A percentile compares a stretch with the other conserved stretches of the same genome.
Evolutionary conservation across 2,113 vertebrate species (phyloP).

Genomic region (Macaca mulatta): DNA sequence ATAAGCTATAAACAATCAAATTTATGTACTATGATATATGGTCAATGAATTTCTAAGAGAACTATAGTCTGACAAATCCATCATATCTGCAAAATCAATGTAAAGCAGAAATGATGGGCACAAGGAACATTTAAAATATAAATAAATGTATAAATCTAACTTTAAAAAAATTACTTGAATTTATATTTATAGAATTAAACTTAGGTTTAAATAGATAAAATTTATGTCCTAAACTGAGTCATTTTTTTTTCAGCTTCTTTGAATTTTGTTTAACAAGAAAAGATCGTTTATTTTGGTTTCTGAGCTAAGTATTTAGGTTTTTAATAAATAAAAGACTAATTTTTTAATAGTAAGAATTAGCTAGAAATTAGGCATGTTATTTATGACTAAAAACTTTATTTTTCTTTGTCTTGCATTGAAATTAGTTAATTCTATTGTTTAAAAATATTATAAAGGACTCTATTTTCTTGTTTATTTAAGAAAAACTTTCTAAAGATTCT

Average conservation of each 20-base stretch:
- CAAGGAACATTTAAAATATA: slow-evolving; percentile 9
- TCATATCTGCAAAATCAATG: not conserved
- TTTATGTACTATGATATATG: not conserved
- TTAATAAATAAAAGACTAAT: not conserved
- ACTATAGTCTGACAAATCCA: not conserved
- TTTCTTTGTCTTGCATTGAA: not conserved
- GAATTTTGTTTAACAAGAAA: slow-evolving; percentile 14
- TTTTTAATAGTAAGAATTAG: not conserved
- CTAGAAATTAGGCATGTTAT: slow-evolving; percentile 17
- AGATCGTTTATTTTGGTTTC: not conserved
- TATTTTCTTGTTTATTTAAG: not conserved
- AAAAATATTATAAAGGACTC: not conserved
- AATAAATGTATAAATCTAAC: not conserved
- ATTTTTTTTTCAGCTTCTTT: slow-evolving; percentile 24
- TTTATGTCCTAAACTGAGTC: not conserved
- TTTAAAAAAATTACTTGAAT: not conserved
- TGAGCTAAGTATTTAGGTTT: not conserved
- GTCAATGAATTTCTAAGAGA: slow-evolving; percentile 6
- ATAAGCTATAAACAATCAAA: not conserved
- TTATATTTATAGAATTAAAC: slow-evolving; percentile 16
- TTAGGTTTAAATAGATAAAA: not conserved
- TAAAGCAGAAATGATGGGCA: not conserved
- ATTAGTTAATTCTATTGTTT: slow-evolving; percentile 28
- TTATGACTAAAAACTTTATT: not conserved
- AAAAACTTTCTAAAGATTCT: not conserved